These are phyloP conservation scores for Aphodius granarius DNA, from an alignment of 2,888 invertebrate genomes.

Conservation along the genomic window DNA sequence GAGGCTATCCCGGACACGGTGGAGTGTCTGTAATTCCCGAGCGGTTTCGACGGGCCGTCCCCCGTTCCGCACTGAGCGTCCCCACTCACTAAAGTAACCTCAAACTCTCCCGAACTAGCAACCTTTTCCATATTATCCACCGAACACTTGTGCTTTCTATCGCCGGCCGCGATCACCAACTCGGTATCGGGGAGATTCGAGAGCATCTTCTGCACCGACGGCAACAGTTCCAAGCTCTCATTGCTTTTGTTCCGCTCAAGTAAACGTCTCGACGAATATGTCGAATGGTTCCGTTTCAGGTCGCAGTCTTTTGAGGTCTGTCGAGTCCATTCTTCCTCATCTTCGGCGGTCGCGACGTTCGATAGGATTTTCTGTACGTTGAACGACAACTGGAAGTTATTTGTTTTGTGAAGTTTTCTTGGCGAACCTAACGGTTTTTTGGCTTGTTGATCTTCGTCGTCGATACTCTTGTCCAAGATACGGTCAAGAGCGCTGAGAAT, in stretches of 20 bases:
- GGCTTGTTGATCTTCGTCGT: slow-evolving; percentile 29
- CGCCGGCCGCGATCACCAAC: slow-evolving; percentile 38
- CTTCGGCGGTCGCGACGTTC: slow-evolving; percentile 55
- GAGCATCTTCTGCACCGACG: slow-evolving; percentile 60
- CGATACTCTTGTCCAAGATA: slow-evolving; percentile 52
- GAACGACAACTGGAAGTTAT: slow-evolving; percentile 61
- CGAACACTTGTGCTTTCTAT: slow-evolving; percentile 21
- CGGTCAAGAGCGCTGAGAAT: slow-evolving; percentile 87
- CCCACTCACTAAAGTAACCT: not conserved
- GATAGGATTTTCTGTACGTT: slow-evolving; percentile 66
- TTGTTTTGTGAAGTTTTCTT: slow-evolving; percentile 47
- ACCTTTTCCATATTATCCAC: not conserved
- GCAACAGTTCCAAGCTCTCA: slow-evolving; percentile 49
- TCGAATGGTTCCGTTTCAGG: slow-evolving; percentile 28
- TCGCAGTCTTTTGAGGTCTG: slow-evolving; percentile 49
- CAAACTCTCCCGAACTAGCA: not conserved
- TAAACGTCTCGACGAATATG: slow-evolving; percentile 28
- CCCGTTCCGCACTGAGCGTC: not conserved
- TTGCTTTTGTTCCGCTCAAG: slow-evolving; percentile 40
- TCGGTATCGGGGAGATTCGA: slow-evolving; percentile 57
- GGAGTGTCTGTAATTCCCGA: slow-evolving; percentile 51
- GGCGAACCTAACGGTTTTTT: slow-evolving; percentile 68
- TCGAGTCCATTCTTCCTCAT: slow-evolving; percentile 40
- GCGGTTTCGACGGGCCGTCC: slow-evolving; percentile 38
- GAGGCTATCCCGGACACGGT: slow-evolving; percentile 50